Base-by-base conservation (phyloP, 2,888 invertebrate species). In the Amitus sp. region DNA sequence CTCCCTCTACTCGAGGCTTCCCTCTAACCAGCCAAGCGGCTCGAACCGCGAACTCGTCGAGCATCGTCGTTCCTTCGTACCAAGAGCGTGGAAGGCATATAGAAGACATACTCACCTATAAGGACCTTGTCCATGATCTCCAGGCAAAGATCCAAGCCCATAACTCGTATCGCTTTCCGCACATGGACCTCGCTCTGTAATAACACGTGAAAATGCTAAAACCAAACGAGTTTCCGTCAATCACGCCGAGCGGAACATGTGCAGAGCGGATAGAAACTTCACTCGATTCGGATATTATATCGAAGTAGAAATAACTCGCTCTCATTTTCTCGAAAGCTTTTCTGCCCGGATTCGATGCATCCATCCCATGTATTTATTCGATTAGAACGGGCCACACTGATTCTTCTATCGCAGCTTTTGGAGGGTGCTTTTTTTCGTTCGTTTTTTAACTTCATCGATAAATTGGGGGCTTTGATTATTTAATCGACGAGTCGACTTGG, bases 11-110 rank as follows among this genome's bases (percentile, higher is more conserved):
- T n/a, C 10, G 5, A 2, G 18, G 13, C 15, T 17, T 12, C 13
- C 6, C 15, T 18, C 45, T 52, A 59, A 60, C 60, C 63, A 54
- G 49, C 61, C 57, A 52, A 58, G 52, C 59, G 61, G 66, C 62
- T 63, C 54, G 68, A 70, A 72, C 67, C 72, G 71, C 68, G 73
- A 68, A 69, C 69, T 71, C 71, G 73, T 70, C 69, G 69, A 68
- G 71, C 58, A 57, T 15, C 40, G 13, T 43, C 30, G 43, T 27
- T 45, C 52, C 53, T 20, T 39, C 13, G 39, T 39, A 39, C 17
- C 56, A n/a, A 30, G 30, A 30, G 10, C 30, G 30, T 30, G 30
- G 30, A 30, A 30, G 30, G 30, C n/a, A 30, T 34, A 13, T 39
- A 4, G 39, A 2, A 39, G 15, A 7, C 7, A 39, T 57, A 33